Percentiles rank a stretch among this genome's conserved stretches.
Evolutionary conservation across 2,113 vertebrate genomes (phyloP).

Genomic region (Calonectris borealis): DNA sequence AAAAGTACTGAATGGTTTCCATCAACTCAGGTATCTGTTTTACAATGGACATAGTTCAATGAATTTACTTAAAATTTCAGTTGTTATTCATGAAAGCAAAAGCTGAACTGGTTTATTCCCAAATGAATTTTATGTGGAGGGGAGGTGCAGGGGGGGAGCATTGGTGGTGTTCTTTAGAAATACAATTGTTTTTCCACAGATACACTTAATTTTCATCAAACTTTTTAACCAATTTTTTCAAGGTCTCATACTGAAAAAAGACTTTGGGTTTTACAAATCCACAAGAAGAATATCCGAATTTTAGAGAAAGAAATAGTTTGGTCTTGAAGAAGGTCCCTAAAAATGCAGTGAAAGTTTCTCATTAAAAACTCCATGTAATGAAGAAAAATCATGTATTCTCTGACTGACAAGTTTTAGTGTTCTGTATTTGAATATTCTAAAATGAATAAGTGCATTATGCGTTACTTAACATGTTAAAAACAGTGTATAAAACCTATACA

Average conservation of each 20-base stretch:
- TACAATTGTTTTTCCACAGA: neutral
- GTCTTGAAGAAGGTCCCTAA: neutral
- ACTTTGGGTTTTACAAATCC: neutral
- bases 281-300: neutral
- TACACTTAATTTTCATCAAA: neutral
- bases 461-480: neutral
- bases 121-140: neutral
- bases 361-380: neutral
- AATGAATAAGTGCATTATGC: neutral
- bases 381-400: neutral
- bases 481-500: neutral
- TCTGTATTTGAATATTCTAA: neutral
- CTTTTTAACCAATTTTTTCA: neutral
- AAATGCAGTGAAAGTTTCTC: neutral
- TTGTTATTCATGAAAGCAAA: neutral
- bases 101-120: neutral
- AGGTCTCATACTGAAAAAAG: neutral
- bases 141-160: fast-evolving
- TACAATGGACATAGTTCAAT: neutral
- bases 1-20: neutral
- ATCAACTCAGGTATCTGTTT: neutral
- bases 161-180: neutral
- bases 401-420: neutral
- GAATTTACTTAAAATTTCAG: neutral
- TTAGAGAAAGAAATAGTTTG: neutral